Evolutionary conservation across 2,888 invertebrate species (phyloP).

Genomic region (Orthosia gracilis): DNA sequence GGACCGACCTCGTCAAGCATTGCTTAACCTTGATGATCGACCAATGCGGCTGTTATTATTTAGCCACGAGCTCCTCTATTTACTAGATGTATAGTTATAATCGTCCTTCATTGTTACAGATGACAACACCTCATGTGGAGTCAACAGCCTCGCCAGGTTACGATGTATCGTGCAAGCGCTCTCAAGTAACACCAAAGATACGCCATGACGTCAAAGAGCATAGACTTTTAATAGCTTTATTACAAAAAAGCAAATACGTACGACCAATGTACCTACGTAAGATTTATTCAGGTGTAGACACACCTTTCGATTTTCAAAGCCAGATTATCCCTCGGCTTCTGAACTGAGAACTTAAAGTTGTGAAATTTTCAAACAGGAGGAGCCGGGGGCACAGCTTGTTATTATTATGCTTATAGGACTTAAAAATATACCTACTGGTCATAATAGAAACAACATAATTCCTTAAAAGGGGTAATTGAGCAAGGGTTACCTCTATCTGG

Average conservation of each 20-base stretch:
- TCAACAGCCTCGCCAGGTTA: conserved; percentile 93
- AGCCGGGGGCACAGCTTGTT: background rate
- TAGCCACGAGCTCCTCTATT: no score
- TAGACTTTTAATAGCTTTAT: background rate
- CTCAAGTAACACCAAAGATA: conserved; percentile 84
- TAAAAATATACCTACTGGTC: rapidly evolving
- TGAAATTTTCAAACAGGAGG: background rate
- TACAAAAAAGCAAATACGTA: background rate
- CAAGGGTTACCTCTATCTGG: no score
- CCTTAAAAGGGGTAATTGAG: no score
- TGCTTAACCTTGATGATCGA: no score
- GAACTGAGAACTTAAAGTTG: background rate
- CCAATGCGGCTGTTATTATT: no score
- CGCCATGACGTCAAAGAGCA: conserved; percentile 65
- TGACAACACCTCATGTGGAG: conserved; percentile 79
- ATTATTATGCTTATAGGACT: background rate
- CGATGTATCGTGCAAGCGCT: conserved; percentile 94
- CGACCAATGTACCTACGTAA: no score
- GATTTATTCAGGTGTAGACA: background rate
- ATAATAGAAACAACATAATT: no score
- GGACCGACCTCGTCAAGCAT: no score
- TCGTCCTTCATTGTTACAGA: conserved; percentile 69
- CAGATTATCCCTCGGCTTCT: background rate
- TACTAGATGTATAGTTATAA: no score
- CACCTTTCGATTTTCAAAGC: no score